These are phyloP conservation scores for Margarornis squamiger DNA, from an alignment of 2,797 vertebrate genomes.

Conservation along the genomic window DNA sequence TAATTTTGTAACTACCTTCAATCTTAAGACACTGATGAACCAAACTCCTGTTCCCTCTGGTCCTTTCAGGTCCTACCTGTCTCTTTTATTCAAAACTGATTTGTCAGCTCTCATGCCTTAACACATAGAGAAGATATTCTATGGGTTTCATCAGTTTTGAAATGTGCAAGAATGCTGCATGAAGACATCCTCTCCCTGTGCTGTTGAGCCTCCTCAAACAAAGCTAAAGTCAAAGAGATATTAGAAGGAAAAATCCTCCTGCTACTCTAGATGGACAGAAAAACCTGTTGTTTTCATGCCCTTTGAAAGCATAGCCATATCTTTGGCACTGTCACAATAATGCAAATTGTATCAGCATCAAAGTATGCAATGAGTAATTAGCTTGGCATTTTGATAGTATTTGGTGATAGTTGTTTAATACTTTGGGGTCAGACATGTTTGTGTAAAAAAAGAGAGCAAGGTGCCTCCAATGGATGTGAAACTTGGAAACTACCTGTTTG, in stretches of 20 bases:
- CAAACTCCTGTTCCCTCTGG: neutral
- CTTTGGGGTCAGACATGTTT: neutral
- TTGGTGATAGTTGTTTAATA: neutral
- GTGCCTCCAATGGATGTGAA: neutral
- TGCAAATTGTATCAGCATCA: neutral
- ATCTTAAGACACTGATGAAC: neutral
- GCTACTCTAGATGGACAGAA: neutral
- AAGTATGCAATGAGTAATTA: neutral
- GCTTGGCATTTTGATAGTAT: neutral
- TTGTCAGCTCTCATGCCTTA: neutral
- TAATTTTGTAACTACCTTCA: neutral
- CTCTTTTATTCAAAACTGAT: neutral
- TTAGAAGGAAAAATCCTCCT: neutral
- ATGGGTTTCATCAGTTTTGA: neutral
- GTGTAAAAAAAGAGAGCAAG: neutral
- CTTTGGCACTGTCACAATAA: neutral
- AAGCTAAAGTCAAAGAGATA: neutral
- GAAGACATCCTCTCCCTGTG: neutral
- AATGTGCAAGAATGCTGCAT: neutral
- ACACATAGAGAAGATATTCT: neutral
- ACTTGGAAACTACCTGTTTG: neutral
- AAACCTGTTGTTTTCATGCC: neutral
- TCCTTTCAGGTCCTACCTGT: neutral
- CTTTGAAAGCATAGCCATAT: neutral
- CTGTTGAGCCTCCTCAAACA: neutral